phyloP scores from a whole-genome alignment of 2,797 vertebrate species.

The Luscinia megarhynchos region DNA sequence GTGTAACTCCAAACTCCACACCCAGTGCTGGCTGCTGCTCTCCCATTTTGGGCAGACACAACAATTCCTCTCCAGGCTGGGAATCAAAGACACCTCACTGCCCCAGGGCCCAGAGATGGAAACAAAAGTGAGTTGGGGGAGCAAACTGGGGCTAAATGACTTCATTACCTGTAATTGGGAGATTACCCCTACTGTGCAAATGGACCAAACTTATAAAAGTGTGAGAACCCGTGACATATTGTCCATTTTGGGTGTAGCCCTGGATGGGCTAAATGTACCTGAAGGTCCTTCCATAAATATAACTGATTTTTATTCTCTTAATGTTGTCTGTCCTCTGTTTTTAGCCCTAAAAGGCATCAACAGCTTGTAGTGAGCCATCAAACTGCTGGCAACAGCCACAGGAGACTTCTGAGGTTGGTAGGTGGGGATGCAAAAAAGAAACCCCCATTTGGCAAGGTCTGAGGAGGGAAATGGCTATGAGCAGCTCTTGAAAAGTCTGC shows the following conservation, averaged over 20 bases:
- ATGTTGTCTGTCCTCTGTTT: not conserved
- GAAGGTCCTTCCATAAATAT: not conserved
- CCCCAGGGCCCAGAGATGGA: no score
- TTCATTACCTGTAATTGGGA: no score
- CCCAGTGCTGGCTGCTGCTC: fast-evolving
- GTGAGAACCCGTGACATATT: fast-evolving
- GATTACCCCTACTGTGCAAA: no score
- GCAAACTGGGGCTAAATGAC: no score
- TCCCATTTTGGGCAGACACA: not conserved
- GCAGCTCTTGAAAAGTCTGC: no score
- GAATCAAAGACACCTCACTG: no score
- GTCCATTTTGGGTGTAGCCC: not conserved
- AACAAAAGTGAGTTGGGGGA: no score
- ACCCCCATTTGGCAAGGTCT: no score
- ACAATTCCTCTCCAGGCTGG: not conserved
- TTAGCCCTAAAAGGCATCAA: not conserved
- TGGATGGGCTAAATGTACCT: not conserved
- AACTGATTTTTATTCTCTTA: not conserved
- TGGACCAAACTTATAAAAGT: not conserved
- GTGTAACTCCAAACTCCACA: fast-evolving
- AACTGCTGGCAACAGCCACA: no score
- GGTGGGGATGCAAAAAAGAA: no score
- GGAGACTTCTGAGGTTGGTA: not conserved
- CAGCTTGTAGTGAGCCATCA: not conserved
- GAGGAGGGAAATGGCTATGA: no score